Evolutionary conservation across 2,113 vertebrate species (phyloP), one percentile per base, ranked within the genome.

Genomic region (Pollachius pollachius): DNA sequence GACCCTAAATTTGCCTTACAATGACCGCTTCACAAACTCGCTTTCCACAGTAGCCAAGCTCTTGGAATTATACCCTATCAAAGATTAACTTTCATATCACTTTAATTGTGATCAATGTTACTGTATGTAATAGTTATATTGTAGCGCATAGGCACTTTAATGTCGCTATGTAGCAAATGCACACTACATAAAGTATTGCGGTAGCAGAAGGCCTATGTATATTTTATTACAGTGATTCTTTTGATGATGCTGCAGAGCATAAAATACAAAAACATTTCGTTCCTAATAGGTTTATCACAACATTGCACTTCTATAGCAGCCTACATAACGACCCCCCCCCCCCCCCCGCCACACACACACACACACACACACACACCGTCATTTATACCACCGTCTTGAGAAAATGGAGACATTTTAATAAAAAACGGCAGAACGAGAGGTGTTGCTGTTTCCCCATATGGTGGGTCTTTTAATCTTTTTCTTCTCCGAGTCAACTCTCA

Each of bases 1-100:
- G 76, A 82, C 82, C 81, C 85, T 88, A 87, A 83, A 82, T 75
- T 84, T 76, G 89, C 84, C 84, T 88, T 83, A 65, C 80, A 82
- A 76, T 83, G 75, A 85, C 81, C 87, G 6, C 80, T 71, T 82
- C 68, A 81, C 74, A 73, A 82, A 85, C 72, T 71, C 72, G 73
- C 68, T 71, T 81, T 15, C 70, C 59, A 77, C 77, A 82, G 80
- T 71, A 52, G 63, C 66, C 58, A 41, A 19, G 18, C 6, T 21
- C 2, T 21, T 12, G 0, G 11, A 57, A 57, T 57, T 6, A 57
- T 17, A 5, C 13, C 15, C 54, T 3, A 2, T 16, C 54, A 57
- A 57, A 57, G 5, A n/a, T 16, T 57, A 54, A 54, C 3, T 54
- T 54, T 54, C 7, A 54, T 54, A 54, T 54, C 52, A 16, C 3